phyloP scores from a whole-genome alignment of 2,113 vertebrate species.

The Merops nubicus region DNA sequence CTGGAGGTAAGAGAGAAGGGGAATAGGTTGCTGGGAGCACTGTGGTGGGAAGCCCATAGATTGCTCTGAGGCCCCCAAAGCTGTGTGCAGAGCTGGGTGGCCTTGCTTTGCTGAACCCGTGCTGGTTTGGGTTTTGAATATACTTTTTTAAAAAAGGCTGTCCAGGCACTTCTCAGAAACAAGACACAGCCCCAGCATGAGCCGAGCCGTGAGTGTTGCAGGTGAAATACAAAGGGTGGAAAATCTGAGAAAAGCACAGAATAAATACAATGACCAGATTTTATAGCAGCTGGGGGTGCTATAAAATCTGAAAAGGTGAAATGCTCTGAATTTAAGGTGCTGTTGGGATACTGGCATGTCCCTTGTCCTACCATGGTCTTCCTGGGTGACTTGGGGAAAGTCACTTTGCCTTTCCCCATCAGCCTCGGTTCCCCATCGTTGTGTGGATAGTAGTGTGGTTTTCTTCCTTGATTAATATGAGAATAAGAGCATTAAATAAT shows the following conservation, averaged over 20 bases:
- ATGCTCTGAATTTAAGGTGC: not conserved
- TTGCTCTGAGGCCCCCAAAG: not conserved
- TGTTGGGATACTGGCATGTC: rapidly evolving
- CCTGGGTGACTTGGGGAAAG: not conserved
- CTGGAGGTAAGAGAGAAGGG: not conserved
- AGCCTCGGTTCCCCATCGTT: rapidly evolving
- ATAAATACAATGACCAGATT: not conserved
- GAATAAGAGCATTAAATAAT: not conserved
- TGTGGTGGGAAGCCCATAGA: not conserved
- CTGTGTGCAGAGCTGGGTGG: not conserved
- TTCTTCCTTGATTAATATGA: not conserved
- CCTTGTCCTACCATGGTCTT: not conserved
- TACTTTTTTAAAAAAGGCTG: not conserved
- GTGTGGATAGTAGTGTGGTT: rapidly evolving
- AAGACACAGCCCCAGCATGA: not conserved
- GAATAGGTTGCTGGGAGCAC: rapidly evolving
- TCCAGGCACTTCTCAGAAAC: not conserved
- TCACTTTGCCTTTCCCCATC: not conserved
- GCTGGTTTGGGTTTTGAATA: not conserved
- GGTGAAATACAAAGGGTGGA: not conserved
- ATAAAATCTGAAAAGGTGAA: no score
- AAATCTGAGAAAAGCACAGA: not conserved
- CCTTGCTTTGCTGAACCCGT: not conserved
- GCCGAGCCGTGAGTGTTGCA: not conserved
- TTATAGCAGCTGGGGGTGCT: not conserved